A percentile compares a stretch with the other conserved stretches of the same genome.
These are phyloP conservation scores for Tethya wilhelma DNA, from an alignment of 37 sponge, comb jelly and placozoan genomes.

Conservation along the genomic window DNA sequence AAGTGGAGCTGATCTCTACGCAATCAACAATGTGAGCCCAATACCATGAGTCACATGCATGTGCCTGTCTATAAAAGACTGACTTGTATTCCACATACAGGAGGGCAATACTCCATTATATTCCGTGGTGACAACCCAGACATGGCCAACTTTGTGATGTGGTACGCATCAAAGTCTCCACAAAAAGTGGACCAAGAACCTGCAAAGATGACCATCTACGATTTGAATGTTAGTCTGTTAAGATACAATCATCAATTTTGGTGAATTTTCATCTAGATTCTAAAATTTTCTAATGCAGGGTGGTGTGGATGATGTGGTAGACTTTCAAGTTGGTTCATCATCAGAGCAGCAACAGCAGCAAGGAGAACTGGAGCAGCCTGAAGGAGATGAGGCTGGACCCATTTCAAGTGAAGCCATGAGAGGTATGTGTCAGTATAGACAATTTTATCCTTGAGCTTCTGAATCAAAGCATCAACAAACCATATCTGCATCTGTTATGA, in stretches of 20 bases:
- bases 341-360: neutral
- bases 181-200: constrained; percentile 19
- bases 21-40: constrained; percentile 67
- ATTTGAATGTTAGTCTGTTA: too few relatives aligned
- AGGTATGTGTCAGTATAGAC: neutral
- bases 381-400: constrained; percentile 9
- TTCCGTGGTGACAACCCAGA: constrained; percentile 45
- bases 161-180: constrained; percentile 40
- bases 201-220: too few relatives aligned
- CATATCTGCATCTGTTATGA: neutral
- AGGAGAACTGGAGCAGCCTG: constrained; percentile 1
- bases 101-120: constrained; percentile 76
- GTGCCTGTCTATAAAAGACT: neutral
- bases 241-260: too few relatives aligned
- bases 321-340: too few relatives aligned
- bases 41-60: too few relatives aligned
- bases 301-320: constrained; percentile 42
- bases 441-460: neutral
- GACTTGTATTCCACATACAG: constrained; percentile 16
- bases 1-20: constrained; percentile 73
- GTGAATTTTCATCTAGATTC: too few relatives aligned
- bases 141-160: constrained; percentile 62
- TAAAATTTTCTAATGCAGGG: constrained; percentile 29
- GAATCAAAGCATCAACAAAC: neutral
- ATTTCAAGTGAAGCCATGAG: constrained; percentile 18